Percentiles rank a stretch among this genome's conserved stretches.
phyloP scores from a whole-genome alignment of 1,140 invertebrate genomes.

The Caenorhabditis remanei region DNA sequence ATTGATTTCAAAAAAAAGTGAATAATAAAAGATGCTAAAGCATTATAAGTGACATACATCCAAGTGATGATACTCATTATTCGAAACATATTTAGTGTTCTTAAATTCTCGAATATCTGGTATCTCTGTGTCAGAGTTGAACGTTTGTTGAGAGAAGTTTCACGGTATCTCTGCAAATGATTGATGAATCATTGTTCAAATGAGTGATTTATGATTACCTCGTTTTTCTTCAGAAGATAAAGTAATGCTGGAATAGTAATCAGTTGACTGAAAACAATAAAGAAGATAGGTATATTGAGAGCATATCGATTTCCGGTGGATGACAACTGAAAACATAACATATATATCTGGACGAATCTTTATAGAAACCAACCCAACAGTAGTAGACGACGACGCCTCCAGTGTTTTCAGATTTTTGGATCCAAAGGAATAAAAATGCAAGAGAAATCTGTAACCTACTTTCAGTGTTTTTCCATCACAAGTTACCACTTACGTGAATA shows the following conservation, averaged over 20 bases:
- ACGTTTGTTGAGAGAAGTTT: background rate
- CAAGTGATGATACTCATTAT: slow-evolving; percentile 6
- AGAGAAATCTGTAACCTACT: background rate
- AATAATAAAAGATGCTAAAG: background rate
- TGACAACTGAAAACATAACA: background rate
- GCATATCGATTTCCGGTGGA: background rate
- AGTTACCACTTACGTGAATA: background rate
- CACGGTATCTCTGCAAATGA: background rate
- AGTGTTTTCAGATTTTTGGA: background rate
- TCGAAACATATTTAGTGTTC: background rate
- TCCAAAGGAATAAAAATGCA: background rate
- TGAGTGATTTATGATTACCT: background rate
- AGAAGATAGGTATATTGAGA: background rate
- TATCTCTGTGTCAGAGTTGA: background rate
- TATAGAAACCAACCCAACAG: background rate
- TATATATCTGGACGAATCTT: background rate
- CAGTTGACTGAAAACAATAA: background rate
- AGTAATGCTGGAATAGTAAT: background rate
- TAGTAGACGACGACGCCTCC: background rate
- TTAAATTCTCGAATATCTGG: background rate
- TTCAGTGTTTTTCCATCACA: too few relatives aligned
- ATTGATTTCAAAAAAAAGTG: background rate
- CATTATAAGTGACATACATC: slow-evolving; percentile 7
- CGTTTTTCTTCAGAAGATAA: background rate
- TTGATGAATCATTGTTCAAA: background rate